Evolutionary conservation across 2,113 vertebrate genomes (phyloP), one percentile per base, ranked within the genome.

Genomic region (Hymenochirus boettgeri): DNA sequence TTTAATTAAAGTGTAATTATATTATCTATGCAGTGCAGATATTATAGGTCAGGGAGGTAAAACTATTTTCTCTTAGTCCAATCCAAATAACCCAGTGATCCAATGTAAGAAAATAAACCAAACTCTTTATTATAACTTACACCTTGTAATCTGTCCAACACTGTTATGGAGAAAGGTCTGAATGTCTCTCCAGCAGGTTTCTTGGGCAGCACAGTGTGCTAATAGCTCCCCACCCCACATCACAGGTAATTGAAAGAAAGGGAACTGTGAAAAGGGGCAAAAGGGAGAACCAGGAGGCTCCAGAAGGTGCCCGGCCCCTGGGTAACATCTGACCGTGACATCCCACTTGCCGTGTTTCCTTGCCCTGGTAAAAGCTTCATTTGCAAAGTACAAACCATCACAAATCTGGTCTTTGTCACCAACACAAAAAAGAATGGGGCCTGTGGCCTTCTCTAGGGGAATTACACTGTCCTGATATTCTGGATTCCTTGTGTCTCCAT

Each of bases 281-380:
- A 84, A 62, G 9, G 85, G 83, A 31, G 80, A 23, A 26, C 84
- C 81, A 0, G 83, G 83, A 4, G 83, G 82, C 13, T 89, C 82
- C 63, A 82, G 61, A n/a, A 83, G 3, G 59, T 89, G 86, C 1
- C 86, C 86, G 1, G 81, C 77, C 67, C 80, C 86, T 1, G 82
- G 50, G 12, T 84, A 89, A 55, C 71, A 80, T 2, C 75, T 65
- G 22, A 84, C 1, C 1, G 56, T 56, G 1, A 62, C 65, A 0
- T 58, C 65, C 7, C 37, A 65, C 0, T 63, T 74, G 0, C 65
- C 70, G 0, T 54, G 15, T 17, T 50, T 69, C 21, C 1, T 21
- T 67, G 82, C 70, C 53, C 74, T 62, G 0, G 56, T 75, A 42
- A 73, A 21, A 1, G 80, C 76, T 63, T 70, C 18, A 42, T 70